A percentile compares a stretch with the other conserved stretches of the same genome.
phyloP scores from a whole-genome alignment of 1,140 invertebrate species.

The Berghia stephanieae region DNA sequence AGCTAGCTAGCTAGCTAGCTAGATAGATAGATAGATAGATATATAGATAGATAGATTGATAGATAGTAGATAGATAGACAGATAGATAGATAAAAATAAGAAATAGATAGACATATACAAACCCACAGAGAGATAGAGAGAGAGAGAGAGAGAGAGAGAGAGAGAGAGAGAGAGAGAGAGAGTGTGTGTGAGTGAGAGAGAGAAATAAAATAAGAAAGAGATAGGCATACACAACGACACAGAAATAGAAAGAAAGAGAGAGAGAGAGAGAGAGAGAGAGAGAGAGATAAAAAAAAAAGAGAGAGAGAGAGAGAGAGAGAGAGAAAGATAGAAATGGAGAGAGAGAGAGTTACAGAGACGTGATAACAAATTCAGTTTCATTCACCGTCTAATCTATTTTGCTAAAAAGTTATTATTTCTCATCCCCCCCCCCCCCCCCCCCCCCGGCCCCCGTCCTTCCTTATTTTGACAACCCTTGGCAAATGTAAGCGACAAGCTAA shows the following conservation, averaged over 20 bases:
- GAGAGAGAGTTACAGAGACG: no score
- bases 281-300: no score
- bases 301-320: no score
- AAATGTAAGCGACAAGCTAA: no score
- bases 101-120: neutral
- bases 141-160: conserved; percentile 10
- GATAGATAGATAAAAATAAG: neutral
- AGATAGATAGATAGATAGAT: conserved; percentile 8
- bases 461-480: no score
- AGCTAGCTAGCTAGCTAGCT: neutral
- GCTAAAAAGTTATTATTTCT: no score
- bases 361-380: no score
- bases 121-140: neutral
- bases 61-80: conserved; percentile 11
- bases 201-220: neutral
- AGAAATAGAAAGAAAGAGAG: neutral
- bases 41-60: neutral
- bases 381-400: no score
- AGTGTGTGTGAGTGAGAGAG: neutral
- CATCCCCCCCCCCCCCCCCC: no score
- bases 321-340: no score
- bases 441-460: no score
- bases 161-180: neutral
- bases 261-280: conserved; percentile 9
- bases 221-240: neutral